phyloP scores from a whole-genome alignment of 2,888 invertebrate genomes.

The Leptogaster cylindrica region DNA sequence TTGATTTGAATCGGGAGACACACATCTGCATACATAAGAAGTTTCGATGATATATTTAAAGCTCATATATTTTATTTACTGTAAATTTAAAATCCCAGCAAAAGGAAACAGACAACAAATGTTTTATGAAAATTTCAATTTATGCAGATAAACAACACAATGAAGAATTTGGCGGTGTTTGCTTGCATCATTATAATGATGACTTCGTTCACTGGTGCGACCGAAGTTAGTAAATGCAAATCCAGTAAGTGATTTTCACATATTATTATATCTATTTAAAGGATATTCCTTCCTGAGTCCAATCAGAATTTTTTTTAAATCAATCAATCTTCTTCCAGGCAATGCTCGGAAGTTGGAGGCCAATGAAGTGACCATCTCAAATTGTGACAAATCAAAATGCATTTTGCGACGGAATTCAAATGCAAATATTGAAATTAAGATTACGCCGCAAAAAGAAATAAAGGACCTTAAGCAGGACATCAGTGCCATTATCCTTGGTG shows the following conservation, averaged over 20 bases:
- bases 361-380: constrained; percentile 65
- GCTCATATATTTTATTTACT: too few species aligned
- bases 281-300: background rate
- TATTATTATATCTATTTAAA: background rate
- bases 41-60: too few species aligned
- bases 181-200: background rate
- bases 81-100: too few species aligned
- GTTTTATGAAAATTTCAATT: too few species aligned
- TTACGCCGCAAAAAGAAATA: constrained; percentile 68
- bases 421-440: constrained; percentile 65
- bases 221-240: constrained; percentile 28
- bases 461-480: constrained; percentile 67
- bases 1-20: too few species aligned
- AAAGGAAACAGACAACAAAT: too few species aligned
- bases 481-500: constrained; percentile 67
- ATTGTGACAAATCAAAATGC: constrained; percentile 72
- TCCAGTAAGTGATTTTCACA: constrained; percentile 6
- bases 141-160: too few species aligned
- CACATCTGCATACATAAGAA: too few species aligned
- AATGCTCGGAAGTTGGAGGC: constrained; percentile 58
- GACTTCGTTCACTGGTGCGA: background rate
- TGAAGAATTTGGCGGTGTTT: background rate
- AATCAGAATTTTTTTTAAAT: background rate
- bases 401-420: constrained; percentile 68
- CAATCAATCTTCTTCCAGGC: constrained; percentile 58